phyloP scores from a whole-genome alignment of 2,888 invertebrate genomes.

The Orthosia cruda region DNA sequence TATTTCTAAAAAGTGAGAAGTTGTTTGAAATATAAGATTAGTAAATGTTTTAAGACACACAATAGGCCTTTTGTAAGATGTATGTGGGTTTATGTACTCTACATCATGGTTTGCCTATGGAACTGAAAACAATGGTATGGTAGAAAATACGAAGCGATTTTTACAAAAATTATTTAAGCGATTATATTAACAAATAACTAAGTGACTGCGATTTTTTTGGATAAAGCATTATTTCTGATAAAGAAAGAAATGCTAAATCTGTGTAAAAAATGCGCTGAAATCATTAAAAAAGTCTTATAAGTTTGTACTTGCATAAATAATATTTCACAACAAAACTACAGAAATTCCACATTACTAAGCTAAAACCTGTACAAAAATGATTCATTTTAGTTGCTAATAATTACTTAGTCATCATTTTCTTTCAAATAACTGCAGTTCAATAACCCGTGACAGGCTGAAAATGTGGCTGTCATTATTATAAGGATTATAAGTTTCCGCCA shows the following conservation, averaged over 20 bases:
- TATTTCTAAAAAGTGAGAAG: conserved; percentile 24
- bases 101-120: background rate
- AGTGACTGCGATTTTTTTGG: too few relatives aligned
- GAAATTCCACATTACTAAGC: conserved; percentile 41
- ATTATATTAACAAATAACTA: background rate
- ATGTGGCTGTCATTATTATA: conserved; percentile 35
- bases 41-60: conserved; percentile 37
- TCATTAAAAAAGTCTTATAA: background rate
- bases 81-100: background rate
- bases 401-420: conserved; percentile 66
- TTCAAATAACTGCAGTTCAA: conserved; percentile 58
- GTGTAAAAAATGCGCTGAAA: background rate
- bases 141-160: background rate
- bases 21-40: conserved; percentile 36
- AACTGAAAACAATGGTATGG: background rate
- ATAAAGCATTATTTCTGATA: background rate
- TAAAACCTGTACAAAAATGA: conserved; percentile 50
- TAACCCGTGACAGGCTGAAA: conserved; percentile 58
- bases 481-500: conserved; percentile 45
- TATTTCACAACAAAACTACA: conserved; percentile 38
- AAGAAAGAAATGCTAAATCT: background rate
- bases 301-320: background rate
- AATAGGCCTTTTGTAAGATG: conserved; percentile 19
- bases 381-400: conserved; percentile 61
- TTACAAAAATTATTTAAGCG: background rate